Evolutionary conservation across 2,797 vertebrate species (phyloP).

Genomic region (Thunnus albacares): DNA sequence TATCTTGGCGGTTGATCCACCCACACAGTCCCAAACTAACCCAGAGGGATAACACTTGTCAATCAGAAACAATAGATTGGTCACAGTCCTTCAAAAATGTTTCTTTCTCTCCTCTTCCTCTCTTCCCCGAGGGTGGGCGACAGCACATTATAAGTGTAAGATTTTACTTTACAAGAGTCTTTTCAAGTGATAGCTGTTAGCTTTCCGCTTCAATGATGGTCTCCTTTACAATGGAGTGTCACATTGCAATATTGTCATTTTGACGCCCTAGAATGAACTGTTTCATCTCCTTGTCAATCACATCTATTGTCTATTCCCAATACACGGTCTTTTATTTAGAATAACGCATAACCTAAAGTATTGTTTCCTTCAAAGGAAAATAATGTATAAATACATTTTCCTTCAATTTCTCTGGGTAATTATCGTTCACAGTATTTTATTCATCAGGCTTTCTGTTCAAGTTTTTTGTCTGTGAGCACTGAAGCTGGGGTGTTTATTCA

Average conservation of each 20-base stretch:
- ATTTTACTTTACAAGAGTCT: constrained; percentile 62
- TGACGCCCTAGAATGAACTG: constrained; percentile 67
- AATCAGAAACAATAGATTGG: constrained; percentile 73
- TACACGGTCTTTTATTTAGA: constrained; percentile 42
- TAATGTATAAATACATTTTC: constrained; percentile 38
- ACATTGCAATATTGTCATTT: constrained; percentile 73
- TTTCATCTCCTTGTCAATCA: constrained; percentile 79
- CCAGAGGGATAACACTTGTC: constrained; percentile 71
- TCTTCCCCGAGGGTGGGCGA: constrained; percentile 57
- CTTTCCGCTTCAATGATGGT: constrained; percentile 50
- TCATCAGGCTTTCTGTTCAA: background rate
- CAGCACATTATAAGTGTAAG: constrained; percentile 77
- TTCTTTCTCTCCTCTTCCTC: constrained; percentile 51
- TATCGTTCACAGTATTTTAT: constrained; percentile 38
- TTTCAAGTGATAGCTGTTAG: constrained; percentile 73
- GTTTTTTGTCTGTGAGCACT: constrained; percentile 33
- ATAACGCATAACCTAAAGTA: constrained; percentile 20
- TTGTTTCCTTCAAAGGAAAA: constrained; percentile 51
- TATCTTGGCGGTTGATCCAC: constrained; percentile 54
- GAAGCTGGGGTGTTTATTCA: constrained; percentile 47
- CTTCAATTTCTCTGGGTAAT: constrained; percentile 45
- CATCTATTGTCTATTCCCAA: constrained; percentile 52
- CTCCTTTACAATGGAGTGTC: constrained; percentile 58
- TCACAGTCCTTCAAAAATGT: constrained; percentile 62
- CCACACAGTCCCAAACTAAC: constrained; percentile 61